Evolutionary conservation across 2,888 invertebrate species (phyloP), one percentile per base, ranked within the genome.

Genomic region (Malachius bipustulatus): DNA sequence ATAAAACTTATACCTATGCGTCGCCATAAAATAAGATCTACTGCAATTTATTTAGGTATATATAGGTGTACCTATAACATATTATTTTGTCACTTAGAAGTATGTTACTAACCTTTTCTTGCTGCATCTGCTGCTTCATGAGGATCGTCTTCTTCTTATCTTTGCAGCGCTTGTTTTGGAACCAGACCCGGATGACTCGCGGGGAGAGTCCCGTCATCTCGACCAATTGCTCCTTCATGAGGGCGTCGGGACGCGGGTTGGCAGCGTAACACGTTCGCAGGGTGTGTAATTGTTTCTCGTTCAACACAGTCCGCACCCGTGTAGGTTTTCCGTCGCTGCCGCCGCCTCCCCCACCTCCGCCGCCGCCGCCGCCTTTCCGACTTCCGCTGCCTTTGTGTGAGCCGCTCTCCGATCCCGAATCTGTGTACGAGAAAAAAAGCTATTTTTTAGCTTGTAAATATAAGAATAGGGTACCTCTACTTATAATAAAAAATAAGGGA

Each of bases 171-270:
- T 94, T 96, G 66, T 96, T 96, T 66, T 96, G 96, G 72, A 97
- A 98, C 98, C 98, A 98, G 39, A 98, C 98, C 56, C 98, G 75
- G 60, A 98, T 98, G 50, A 98, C 98, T 10, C 98, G 71, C 12
- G 97, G 96, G 54, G 90, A 93, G 34, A 98, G 76, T 0, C 90
- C 82, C 10, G 98, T 98, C 96, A 97, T 94, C 67, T 98, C 97
- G 27, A 96, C 96, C 43, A 98, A 75, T 62, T 97, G 96, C 63
- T 98, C 98, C 69, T 98, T 98, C 90, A 96, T 93, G 42, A 97
- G 75, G 26, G 98, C 97, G 66, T 98, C 98, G 26, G 98, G 98
- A 34, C 98, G 73, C 38, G 97, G 94, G 67, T 98, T 98, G 37
- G 93, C 91, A 39, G 84, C 84, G 69, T 98, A 98, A 66, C 96